Conservation (phyloP, 1,140 invertebrate species). For the Drosophila leontia region DNA sequence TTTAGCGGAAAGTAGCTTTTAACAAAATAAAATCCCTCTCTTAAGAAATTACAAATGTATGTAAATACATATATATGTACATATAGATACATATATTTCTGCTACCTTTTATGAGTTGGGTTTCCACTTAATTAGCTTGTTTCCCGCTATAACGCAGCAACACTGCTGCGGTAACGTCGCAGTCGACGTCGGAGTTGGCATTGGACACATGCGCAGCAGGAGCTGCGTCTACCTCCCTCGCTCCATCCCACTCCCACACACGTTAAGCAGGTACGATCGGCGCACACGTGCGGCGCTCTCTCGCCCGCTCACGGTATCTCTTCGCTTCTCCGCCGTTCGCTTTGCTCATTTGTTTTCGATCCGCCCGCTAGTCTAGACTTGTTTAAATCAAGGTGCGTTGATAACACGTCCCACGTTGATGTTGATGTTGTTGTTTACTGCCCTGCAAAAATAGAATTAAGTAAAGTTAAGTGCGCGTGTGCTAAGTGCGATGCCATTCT, state of each 20-base stretch:
- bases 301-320: conserved; percentile 14
- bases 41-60: not conserved
- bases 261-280: conserved; percentile 16
- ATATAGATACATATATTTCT: not conserved
- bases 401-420: conserved; percentile 55
- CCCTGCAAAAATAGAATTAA: conserved; percentile 34
- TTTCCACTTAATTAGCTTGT: not conserved
- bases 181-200: conserved; percentile 17
- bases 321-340: conserved; percentile 3
- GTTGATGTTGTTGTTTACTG: conserved; percentile 32
- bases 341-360: conserved; percentile 52
- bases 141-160: not conserved
- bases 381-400: conserved; percentile 71
- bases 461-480: conserved; percentile 52
- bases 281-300: conserved; percentile 48
- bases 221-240: not conserved
- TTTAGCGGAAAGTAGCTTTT: not conserved
- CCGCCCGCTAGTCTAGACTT: conserved; percentile 76
- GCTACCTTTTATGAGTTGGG: not conserved
- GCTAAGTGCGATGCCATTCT: conserved; percentile 38
- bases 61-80: no score
- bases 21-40: not conserved
- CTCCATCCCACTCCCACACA: not conserved
- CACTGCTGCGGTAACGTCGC: conserved; percentile 12
- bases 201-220: conserved; percentile 33